Conservation (phyloP, 2,888 invertebrate genomes). For the Parthenolecanium corni region DNA sequence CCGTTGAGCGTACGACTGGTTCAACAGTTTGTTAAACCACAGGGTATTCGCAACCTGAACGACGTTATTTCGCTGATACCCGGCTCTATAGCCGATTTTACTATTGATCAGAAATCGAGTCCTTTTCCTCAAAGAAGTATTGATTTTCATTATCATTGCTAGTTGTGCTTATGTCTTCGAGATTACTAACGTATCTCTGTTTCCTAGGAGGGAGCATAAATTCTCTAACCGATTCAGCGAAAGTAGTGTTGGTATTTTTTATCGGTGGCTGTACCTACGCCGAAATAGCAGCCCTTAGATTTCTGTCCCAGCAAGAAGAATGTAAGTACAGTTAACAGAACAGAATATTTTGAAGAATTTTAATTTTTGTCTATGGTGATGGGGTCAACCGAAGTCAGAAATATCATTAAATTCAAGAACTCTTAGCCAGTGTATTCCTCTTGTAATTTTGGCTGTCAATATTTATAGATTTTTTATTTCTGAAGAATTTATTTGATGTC, state of each 20-base stretch:
- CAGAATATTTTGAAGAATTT: not conserved
- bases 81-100: constrained; percentile 48
- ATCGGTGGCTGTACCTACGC: constrained; percentile 95
- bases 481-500: too few species aligned
- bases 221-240: constrained; percentile 48
- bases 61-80: constrained; percentile 74
- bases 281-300: constrained; percentile 57
- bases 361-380: not conserved
- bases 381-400: too few species aligned
- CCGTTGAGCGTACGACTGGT: constrained; percentile 79
- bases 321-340: constrained; percentile 38
- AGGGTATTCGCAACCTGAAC: constrained; percentile 66
- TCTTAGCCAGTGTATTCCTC: too few species aligned
- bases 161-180: too few species aligned
- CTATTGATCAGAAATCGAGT: too few species aligned
- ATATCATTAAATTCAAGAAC: too few species aligned
- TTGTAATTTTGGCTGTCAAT: too few species aligned
- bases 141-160: not conserved
- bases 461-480: too few species aligned
- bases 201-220: constrained; percentile 45
- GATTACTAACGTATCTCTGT: not conserved
- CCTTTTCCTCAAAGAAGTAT: not conserved
- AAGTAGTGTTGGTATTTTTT: constrained; percentile 81
- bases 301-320: constrained; percentile 46
- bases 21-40: constrained; percentile 63